Evolutionary conservation across 2,797 vertebrate genomes (phyloP).

Genomic region (Anisognathus igniventris): DNA sequence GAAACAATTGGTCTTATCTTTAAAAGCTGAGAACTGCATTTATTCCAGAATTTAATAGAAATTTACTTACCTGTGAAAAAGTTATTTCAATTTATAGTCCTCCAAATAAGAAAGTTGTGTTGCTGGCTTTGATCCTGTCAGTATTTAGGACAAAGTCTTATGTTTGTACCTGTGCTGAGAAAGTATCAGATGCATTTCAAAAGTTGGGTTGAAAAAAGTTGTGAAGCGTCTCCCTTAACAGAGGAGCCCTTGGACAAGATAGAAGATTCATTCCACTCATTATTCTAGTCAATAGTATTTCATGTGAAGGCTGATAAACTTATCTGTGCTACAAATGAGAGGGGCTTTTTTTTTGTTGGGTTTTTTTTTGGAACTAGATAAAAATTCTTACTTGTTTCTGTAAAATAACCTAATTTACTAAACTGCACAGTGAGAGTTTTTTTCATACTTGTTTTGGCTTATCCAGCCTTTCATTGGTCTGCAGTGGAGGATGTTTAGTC

Average conservation of each 20-base stretch:
- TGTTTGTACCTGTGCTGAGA: neutral
- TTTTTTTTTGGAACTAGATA: neutral
- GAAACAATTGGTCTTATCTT: neutral
- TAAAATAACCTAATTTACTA: neutral
- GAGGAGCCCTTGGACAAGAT: neutral
- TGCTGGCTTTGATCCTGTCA: neutral
- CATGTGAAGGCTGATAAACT: neutral
- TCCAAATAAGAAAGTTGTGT: neutral
- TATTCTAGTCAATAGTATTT: neutral
- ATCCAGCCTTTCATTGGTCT: neutral
- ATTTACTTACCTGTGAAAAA: neutral
- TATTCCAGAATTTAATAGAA: neutral
- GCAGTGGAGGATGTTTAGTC: neutral
- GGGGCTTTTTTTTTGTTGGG: accelerated
- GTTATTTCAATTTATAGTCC: neutral
- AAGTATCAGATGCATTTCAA: neutral
- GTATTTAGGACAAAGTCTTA: neutral
- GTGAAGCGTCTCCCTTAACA: neutral
- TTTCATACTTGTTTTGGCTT: neutral
- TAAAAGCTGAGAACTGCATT: neutral
- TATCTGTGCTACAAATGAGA: neutral
- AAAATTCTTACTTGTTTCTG: neutral
- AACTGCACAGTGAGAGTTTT: neutral
- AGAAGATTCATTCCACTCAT: neutral
- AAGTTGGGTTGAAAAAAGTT: neutral